Evolutionary conservation across 2,797 vertebrate genomes (phyloP), one percentile per base, ranked within the genome.

Genomic region (Artibeus lituratus): DNA sequence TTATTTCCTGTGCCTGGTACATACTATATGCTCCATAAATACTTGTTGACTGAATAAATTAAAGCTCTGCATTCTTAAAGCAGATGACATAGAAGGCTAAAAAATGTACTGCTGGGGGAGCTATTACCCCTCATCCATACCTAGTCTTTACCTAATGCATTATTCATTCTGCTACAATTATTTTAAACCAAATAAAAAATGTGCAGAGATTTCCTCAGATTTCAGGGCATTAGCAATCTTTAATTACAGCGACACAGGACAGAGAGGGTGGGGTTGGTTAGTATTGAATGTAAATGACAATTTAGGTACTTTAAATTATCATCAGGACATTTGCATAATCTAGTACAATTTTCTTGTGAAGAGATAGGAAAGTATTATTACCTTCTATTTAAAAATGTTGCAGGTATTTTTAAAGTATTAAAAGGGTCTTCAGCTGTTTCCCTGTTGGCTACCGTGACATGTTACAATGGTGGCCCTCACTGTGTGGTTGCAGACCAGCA

Each of bases 331-430:
- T 87, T 95, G 39, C 18, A 87, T 55, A 88, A n/a, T 88, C 69
- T 69, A 92, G 29, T 57, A 93, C 32, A 74, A 39, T 91, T 92
- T 94, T 59, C 65, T 86, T 83, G 37, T 90, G 91, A 90, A 92
- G 42, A 70, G 3, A 51, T 55, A 53, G 47, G 74, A 65, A 59
- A 81, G 18, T 69, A 39, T 57, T 10, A 76, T 53, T 88, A 44
- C 35, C 10, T 81, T 87, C 26, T 91, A 81, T 91, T 90, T 44
- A 3, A 97, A 97, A 96, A 86, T 89, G 26, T 69, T 94, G 62
- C 12, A 55, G 12, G 6, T 78, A 82, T 51, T 92, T 86, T 92
- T 65, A n/a, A 39, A 65, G 5, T 42, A 57, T 24, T 72, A 12
- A 21, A 72, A 73, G 6, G 72, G 37, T 59, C 67, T 65, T 39